These are phyloP conservation scores for Taenioides sp. DNA, from an alignment of 2,797 vertebrate genomes.

Conservation along the genomic window DNA sequence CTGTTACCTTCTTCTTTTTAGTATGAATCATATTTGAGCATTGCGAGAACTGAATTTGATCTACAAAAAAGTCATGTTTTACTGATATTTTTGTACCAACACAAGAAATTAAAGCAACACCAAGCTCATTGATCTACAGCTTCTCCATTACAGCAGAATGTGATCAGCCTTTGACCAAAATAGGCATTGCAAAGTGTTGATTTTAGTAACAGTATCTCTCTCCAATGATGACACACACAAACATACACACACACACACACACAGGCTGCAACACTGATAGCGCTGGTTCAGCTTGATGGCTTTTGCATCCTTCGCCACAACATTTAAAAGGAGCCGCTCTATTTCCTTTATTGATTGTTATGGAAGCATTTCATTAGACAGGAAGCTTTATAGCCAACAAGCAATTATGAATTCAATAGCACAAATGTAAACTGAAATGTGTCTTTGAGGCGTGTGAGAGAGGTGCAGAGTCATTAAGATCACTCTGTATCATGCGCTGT, in stretches of 20 bases:
- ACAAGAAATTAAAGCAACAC: conserved; percentile 7
- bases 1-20: not conserved
- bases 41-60: not conserved
- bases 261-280: conserved; percentile 38
- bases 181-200: conserved; percentile 15
- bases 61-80: not conserved
- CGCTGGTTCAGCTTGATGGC: conserved; percentile 56
- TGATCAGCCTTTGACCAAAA: conserved; percentile 4
- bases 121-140: conserved; percentile 2
- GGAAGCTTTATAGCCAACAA: conserved; percentile 72
- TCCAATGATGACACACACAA: conserved; percentile 26
- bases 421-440: conserved; percentile 73
- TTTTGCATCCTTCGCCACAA: conserved; percentile 60
- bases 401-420: conserved; percentile 77
- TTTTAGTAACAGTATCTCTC: conserved; percentile 59
- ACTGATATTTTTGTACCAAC: not conserved
- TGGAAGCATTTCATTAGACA: conserved; percentile 76
- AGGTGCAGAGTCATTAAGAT: conserved; percentile 58
- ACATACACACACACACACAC: not conserved
- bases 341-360: conserved; percentile 78
- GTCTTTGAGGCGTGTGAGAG: conserved; percentile 57
- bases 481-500: conserved; percentile 15
- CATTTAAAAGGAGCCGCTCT: conserved; percentile 72
- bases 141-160: conserved; percentile 6
- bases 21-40: not conserved